Base-by-base conservation (phyloP, 2,888 invertebrate species). In the Chrysotoxum bicinctum region DNA sequence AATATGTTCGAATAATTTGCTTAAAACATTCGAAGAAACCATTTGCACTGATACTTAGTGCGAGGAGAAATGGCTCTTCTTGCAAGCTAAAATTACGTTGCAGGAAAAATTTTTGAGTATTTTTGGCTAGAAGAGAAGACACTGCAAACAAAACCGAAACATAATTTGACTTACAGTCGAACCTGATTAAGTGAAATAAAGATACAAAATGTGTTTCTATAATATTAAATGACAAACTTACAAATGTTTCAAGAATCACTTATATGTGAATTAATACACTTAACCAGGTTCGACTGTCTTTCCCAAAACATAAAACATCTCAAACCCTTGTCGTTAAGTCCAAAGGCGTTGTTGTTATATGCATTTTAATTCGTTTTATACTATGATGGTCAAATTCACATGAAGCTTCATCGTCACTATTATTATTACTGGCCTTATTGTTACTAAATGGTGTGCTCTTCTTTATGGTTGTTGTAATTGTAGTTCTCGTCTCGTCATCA, bases 291-390 rank as follows among this genome's bases (percentile, higher is more conserved):
- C 7, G 10, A 45, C 43, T 64, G 16, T 19, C 40, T 26, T 26
- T n/a, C 16, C 9, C 40, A n/a, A 9, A 43, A 43, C 2, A 2
- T 9, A 14, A n/a, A 26, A 0, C 16, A 21, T 19, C 54, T 87
- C 87, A 95, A 90, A 95, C 95, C 93, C 94, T 95, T 89, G 95
- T 95, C 86, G 95, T 95, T 88, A 95, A 93, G 76, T 91, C 91
- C 58, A 91, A 84, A 7, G 91, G 91, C 35, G 89, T 88, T 14
- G 91, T 90, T 23, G 90, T 89, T 75, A 89, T 87, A 76, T 88
- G 88, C 84, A 88, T 88, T 88, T 93, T 94, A 89, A 94, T 93
- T 89, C 94, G 91, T 90, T 94, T 94, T 81, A 94, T 93, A 43
- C 73, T 79, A 89, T 93, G 93, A 52, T 90, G 89, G 62, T 89